These are phyloP conservation scores for Hippoglossus hippoglossus DNA, from an alignment of 2,797 vertebrate genomes.

Conservation along the genomic window DNA sequence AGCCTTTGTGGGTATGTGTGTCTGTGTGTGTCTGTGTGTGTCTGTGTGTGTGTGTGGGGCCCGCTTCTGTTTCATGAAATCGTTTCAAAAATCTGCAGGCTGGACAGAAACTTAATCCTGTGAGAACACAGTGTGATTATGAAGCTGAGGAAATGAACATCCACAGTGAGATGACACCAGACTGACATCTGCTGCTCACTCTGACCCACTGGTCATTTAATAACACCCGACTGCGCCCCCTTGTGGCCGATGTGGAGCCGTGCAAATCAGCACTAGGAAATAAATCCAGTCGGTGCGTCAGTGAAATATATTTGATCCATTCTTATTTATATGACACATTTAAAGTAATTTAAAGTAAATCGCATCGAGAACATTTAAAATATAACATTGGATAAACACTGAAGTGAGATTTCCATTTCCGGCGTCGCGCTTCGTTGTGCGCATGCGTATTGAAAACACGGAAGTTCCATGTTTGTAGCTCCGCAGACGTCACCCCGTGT, in stretches of 20 bases:
- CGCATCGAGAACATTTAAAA: no score
- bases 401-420: no score
- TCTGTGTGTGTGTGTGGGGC: conserved; percentile 6
- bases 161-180: conserved; percentile 37
- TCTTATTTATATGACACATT: no score
- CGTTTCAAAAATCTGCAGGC: conserved; percentile 37
- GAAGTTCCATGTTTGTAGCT: conserved; percentile 28
- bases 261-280: neutral
- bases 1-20: neutral
- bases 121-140: conserved; percentile 42
- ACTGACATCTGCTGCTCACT: neutral
- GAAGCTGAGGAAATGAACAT: conserved; percentile 57
- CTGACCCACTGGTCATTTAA: conserved; percentile 6
- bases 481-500: no score
- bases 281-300: no score
- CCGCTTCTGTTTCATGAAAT: conserved; percentile 12
- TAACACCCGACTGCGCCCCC: conserved; percentile 24
- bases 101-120: conserved; percentile 49
- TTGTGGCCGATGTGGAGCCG: neutral
- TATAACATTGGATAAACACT: no score
- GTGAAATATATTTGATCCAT: no score
- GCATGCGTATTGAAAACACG: conserved; percentile 60
- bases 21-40: neutral
- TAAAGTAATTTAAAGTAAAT: no score
- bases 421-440: neutral